Conservation (phyloP, 2,888 invertebrate species). For the Drosophila paramelanica region DNA sequence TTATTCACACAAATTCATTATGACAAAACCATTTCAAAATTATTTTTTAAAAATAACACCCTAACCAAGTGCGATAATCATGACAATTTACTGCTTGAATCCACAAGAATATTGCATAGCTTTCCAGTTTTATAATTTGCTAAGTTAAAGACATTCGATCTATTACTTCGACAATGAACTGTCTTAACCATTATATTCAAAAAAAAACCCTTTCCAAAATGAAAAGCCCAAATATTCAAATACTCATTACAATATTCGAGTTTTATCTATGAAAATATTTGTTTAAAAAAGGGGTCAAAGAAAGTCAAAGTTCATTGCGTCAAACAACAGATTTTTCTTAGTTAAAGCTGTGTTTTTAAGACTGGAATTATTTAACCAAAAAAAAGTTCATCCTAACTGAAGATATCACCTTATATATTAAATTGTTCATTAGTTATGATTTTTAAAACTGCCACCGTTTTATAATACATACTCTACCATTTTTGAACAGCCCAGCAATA, state of each 20-base stretch:
- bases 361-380: background rate
- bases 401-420: background rate
- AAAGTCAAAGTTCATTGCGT: too few species aligned
- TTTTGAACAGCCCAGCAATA: slow-evolving; percentile 12
- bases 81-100: background rate
- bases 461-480: slow-evolving; percentile 1
- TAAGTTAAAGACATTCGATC: background rate
- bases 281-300: too few species aligned
- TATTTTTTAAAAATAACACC: background rate
- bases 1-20: slow-evolving; percentile 6
- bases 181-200: background rate
- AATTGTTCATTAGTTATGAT: background rate
- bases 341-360: background rate
- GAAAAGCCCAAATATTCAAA: background rate
- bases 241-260: background rate
- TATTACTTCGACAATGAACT: background rate
- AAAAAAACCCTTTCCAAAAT: background rate
- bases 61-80: background rate
- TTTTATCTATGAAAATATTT: slow-evolving; percentile 23
- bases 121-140: background rate
- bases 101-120: background rate
- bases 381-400: background rate
- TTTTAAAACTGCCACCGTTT: background rate
- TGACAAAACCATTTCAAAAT: background rate
- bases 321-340: too few species aligned